phyloP scores from a whole-genome alignment of 1,140 invertebrate species.

The Cydia strobilella region DNA sequence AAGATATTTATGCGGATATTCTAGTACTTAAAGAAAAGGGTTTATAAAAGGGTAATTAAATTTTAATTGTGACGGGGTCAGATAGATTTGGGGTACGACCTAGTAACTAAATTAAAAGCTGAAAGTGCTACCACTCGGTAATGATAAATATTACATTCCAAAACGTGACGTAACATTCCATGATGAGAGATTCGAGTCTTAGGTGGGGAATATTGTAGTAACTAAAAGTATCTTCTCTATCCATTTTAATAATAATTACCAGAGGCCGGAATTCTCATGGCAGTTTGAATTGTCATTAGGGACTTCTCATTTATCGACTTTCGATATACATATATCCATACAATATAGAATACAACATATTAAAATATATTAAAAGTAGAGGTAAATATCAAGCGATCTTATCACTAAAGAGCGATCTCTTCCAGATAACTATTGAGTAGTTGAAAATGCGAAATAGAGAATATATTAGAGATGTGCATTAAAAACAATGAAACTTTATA shows the following conservation, averaged over 20 bases:
- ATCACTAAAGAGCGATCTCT: too few relatives aligned
- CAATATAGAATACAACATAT: too few relatives aligned
- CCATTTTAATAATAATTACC: background rate
- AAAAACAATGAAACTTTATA: too few relatives aligned
- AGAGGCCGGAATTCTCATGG: too few relatives aligned
- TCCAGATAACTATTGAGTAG: too few relatives aligned
- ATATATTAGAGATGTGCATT: too few relatives aligned
- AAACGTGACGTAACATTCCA: constrained; percentile 66
- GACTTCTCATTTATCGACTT: too few relatives aligned
- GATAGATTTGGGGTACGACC: constrained; percentile 45
- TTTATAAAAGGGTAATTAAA: constrained; percentile 25
- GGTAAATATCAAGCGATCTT: too few relatives aligned
- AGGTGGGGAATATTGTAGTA: constrained; percentile 61
- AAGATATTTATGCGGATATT: constrained; percentile 75
- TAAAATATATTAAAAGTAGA: too few relatives aligned
- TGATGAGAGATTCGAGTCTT: constrained; percentile 58
- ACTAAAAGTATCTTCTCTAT: constrained; percentile 13
- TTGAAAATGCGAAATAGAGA: too few relatives aligned
- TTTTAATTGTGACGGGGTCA: constrained; percentile 25
- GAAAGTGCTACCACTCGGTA: constrained; percentile 15
- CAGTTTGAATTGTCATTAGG: too few relatives aligned
- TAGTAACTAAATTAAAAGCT: constrained; percentile 46
- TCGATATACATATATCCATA: too few relatives aligned
- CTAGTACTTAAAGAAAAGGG: constrained; percentile 62
- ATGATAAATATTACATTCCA: constrained; percentile 35